phyloP scores from a whole-genome alignment of 2,888 invertebrate genomes.

The Callyntrura sp. region DNA sequence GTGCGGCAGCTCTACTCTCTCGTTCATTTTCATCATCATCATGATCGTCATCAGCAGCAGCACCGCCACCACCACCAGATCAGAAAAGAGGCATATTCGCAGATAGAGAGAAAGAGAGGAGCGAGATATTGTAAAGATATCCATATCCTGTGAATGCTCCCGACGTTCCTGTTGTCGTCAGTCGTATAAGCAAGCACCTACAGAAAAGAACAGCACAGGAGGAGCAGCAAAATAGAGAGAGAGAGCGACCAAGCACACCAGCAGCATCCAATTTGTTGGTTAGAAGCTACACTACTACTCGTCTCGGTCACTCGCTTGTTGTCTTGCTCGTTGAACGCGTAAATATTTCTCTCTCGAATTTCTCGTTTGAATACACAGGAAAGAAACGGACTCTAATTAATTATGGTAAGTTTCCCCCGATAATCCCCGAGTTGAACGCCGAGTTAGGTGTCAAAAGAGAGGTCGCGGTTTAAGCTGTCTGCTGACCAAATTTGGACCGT shows the following conservation, averaged over 20 bases:
- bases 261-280: background rate
- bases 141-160: slow-evolving; percentile 18
- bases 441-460: slow-evolving; percentile 67
- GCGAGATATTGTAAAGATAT: too few relatives aligned
- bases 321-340: slow-evolving; percentile 35
- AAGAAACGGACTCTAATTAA: slow-evolving; percentile 44
- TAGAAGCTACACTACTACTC: slow-evolving; percentile 41
- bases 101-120: too few relatives aligned
- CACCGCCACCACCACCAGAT: too few relatives aligned
- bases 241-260: too few relatives aligned
- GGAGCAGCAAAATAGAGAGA: too few relatives aligned
- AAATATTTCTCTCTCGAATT: background rate
- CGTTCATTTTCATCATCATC: too few relatives aligned
- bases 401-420: slow-evolving; percentile 76
- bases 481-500: slow-evolving; percentile 88
- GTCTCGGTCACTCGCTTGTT: slow-evolving; percentile 53
- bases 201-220: too few relatives aligned
- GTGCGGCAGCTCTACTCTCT: background rate
- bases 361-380: background rate
- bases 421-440: slow-evolving; percentile 35
- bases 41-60: too few relatives aligned
- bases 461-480: slow-evolving; percentile 85
- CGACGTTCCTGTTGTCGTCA: background rate
- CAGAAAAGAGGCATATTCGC: too few relatives aligned
- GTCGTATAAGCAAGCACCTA: background rate